A percentile compares a stretch with the other conserved stretches of the same genome.
Conservation (phyloP, 1,140 invertebrate species). For the Pararge aegeria region DNA sequence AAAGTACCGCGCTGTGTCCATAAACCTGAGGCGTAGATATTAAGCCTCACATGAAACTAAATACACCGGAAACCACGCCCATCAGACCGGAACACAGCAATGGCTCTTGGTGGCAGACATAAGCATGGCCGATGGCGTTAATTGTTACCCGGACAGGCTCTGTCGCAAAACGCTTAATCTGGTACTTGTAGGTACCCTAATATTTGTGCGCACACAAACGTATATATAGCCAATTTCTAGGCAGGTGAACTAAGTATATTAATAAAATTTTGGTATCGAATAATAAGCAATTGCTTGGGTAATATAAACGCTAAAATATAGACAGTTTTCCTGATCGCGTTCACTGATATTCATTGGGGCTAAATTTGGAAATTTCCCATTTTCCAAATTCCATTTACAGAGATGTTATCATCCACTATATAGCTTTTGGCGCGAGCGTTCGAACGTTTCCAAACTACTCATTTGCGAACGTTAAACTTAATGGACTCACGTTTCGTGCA, state of each 20-base stretch:
- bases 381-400: conserved; percentile 16
- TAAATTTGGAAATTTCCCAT: neutral
- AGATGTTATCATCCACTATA: conserved; percentile 31
- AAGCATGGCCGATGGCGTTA: no score
- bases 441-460: conserved; percentile 42
- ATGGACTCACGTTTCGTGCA: conserved; percentile 38
- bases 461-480: conserved; percentile 51
- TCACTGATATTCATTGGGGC: neutral
- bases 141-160: no score
- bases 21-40: no score
- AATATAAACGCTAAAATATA: neutral
- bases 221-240: neutral
- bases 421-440: conserved; percentile 30
- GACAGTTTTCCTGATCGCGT: neutral
- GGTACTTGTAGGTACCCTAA: no score
- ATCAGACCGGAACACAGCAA: no score
- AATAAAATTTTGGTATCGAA: neutral
- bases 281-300: neutral
- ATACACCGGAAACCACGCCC: no score
- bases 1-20: no score
- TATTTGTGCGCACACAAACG: no score
- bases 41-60: no score
- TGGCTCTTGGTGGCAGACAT: no score
- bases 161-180: no score
- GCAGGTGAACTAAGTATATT: no score